Evolutionary conservation across 2,888 invertebrate species (phyloP), one percentile per base, ranked within the genome.

Genomic region (Mylabris sibirica): DNA sequence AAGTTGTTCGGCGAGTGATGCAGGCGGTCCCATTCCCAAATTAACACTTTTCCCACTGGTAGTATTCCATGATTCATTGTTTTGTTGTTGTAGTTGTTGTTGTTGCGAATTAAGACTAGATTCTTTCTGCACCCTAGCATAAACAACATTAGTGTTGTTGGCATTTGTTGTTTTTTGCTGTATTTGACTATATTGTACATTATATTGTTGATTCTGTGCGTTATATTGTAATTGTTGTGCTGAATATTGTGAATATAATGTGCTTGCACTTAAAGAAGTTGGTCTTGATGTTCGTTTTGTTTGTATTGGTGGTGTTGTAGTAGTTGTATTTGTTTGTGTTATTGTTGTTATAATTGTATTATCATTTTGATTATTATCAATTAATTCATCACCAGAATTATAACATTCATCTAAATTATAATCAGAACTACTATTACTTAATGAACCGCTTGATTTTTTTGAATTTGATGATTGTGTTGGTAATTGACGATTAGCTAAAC

Each of bases 1-100:
- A 78, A 95, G 87, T 84, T 95, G 95, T 85, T 95, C 95, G 22
- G 94, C 94, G 76, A 95, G 88, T 67, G 93, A 93, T 74, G 93
- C 89, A 63, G 93, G 92, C 69, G 93, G 93, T 79, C 91, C 91
- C 73, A 87, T 86, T 17, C 87, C 85, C 67, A 86, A 85, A 69
- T 78, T 81, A 26, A 76, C 77, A 24, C 78, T 75, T 66, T 80
- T 81, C 65, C 78, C 80, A 4, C 78, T 76, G 34, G 74, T 67
- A 38, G 74, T 67, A 49, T 74, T 57, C 57, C 57, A 57, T 4
- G 20, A 1, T 24, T 57, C 57, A 12, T 14, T 57, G 11, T 53
- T 53, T 14, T 22, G 24, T 49, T 49, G 20, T 49, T 41, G 41
- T 41, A n/a, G 41, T n/a, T 41, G 41, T n/a, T 44, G 44, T 44